phyloP scores from a whole-genome alignment of 1,140 invertebrate genomes.

The Drosophila sucinea region DNA sequence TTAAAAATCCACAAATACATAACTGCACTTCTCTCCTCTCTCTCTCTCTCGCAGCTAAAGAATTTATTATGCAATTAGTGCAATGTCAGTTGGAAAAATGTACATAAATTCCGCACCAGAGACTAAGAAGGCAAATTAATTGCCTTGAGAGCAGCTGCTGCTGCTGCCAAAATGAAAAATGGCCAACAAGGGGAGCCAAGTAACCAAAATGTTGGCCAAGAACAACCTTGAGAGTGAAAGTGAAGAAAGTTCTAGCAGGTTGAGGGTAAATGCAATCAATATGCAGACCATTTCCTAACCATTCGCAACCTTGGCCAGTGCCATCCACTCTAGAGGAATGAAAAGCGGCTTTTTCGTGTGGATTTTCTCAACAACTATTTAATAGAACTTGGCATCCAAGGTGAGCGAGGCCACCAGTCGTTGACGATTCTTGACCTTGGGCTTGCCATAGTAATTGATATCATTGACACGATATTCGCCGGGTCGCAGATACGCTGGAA shows the following conservation, averaged over 20 bases:
- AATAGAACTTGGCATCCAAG: constrained; percentile 62
- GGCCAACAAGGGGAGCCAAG: constrained; percentile 1
- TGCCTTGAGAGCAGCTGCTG: constrained; percentile 35
- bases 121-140: constrained; percentile 40
- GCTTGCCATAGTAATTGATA: constrained; percentile 46
- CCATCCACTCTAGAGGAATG: neutral
- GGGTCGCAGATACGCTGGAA: constrained; percentile 51
- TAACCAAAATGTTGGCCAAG: constrained; percentile 2
- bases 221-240: constrained; percentile 8
- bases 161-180: constrained; percentile 37
- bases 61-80: constrained; percentile 81
- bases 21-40: neutral
- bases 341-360: too few relatives aligned
- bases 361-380: constrained; percentile 20
- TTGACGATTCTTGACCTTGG: constrained; percentile 37
- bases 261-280: neutral
- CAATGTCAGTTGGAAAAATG: constrained; percentile 18
- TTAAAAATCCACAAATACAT: constrained; percentile 41
- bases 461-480: constrained; percentile 46
- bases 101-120: constrained; percentile 43
- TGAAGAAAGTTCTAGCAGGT: neutral
- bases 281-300: constrained; percentile 4
- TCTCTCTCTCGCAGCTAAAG: constrained; percentile 14
- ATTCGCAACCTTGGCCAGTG: neutral
- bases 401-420: constrained; percentile 40